phyloP scores from a whole-genome alignment of 2,888 invertebrate species.

The Pogonocherus hispidulus region DNA sequence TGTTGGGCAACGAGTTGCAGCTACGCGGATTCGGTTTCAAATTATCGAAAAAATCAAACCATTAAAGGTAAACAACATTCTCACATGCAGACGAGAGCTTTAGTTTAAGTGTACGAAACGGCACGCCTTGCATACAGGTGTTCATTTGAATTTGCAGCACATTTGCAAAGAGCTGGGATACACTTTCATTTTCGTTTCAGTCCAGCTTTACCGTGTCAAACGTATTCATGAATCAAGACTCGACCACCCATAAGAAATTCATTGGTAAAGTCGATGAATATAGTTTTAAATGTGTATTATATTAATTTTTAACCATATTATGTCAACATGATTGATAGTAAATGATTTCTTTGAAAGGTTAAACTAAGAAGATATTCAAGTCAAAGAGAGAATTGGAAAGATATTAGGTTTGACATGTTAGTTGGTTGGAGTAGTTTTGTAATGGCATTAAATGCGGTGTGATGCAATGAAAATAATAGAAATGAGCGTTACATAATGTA shows the following conservation, averaged over 20 bases:
- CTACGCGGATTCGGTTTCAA: conserved; percentile 6
- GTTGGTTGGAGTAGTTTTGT: not conserved
- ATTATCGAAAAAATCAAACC: conserved; percentile 20
- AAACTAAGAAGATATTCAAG: too few relatives aligned
- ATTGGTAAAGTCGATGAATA: not conserved
- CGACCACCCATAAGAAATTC: conserved; percentile 7
- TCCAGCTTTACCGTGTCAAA: conserved; percentile 5
- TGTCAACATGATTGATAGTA: too few relatives aligned
- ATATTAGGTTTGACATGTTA: too few relatives aligned
- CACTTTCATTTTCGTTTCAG: conserved; percentile 40
- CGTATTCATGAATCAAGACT: conserved; percentile 1
- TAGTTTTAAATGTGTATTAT: not conserved
- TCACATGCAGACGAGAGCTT: conserved; percentile 39
- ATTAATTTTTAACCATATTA: too few relatives aligned
- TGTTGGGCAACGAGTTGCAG: not conserved
- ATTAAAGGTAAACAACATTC: conserved; percentile 44
- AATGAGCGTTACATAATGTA: conserved; percentile 57
- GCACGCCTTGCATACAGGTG: conserved; percentile 43
- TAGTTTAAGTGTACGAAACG: conserved; percentile 30
- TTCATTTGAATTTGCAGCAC: conserved; percentile 40
- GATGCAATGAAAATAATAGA: conserved; percentile 57
- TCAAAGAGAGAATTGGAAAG: too few relatives aligned
- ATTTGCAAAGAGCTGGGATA: conserved; percentile 33
- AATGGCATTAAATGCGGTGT: conserved; percentile 47
- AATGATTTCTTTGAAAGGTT: too few relatives aligned